Evolutionary conservation across 2,797 vertebrate species (phyloP).

Genomic region (Diplodus sargus): DNA sequence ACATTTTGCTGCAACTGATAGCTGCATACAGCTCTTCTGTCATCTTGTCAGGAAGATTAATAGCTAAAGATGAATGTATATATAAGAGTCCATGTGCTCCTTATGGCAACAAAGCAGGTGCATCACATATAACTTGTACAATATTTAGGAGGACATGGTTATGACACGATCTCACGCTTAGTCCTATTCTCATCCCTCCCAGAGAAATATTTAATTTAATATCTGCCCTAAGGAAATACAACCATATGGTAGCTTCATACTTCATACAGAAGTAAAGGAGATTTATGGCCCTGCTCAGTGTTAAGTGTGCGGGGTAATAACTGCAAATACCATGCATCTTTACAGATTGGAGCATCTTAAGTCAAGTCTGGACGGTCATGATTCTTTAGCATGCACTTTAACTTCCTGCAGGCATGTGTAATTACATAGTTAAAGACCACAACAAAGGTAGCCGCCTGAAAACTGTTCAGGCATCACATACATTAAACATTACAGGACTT

Average conservation of each 20-base stretch:
- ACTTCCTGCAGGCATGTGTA: background rate
- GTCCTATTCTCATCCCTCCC: background rate
- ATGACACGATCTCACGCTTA: background rate
- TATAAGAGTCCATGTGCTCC: background rate
- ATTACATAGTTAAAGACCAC: conserved; percentile 10
- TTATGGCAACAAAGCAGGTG: background rate
- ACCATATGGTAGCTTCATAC: background rate
- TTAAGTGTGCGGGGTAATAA: background rate
- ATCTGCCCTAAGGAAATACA: background rate
- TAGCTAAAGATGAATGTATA: too few relatives aligned
- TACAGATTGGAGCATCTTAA: background rate
- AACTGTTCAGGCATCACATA: background rate
- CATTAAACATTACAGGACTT: background rate
- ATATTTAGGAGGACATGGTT: background rate
- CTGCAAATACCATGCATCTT: background rate
- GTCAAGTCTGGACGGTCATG: background rate
- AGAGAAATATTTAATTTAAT: conserved; percentile 5
- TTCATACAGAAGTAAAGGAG: background rate
- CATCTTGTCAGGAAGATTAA: background rate
- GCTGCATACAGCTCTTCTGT: background rate
- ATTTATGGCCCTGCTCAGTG: conserved; percentile 4
- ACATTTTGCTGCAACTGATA: background rate
- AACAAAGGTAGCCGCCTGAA: background rate
- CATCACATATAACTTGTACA: too few relatives aligned
- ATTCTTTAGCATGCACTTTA: background rate